These are phyloP conservation scores for Hecatera dysodea DNA, from an alignment of 2,888 invertebrate genomes.

Conservation along the genomic window DNA sequence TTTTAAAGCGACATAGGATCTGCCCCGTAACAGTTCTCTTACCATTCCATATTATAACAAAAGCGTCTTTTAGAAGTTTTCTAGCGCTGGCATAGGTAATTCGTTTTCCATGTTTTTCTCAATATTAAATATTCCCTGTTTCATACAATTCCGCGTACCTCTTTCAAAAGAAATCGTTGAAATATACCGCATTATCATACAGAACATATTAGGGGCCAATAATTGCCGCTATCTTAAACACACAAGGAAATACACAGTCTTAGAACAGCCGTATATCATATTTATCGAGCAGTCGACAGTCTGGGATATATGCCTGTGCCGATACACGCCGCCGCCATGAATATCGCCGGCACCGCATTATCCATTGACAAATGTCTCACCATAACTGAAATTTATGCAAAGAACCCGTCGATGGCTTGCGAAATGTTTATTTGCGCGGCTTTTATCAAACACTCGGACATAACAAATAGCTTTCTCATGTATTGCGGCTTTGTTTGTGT, in stretches of 20 bases:
- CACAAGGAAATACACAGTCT: constrained; percentile 56
- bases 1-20: too few species aligned
- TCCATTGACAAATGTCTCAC: constrained; percentile 76
- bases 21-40: too few species aligned
- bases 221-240: constrained; percentile 51
- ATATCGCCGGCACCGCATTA: constrained; percentile 70
- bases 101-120: constrained; percentile 1
- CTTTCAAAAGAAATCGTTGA: constrained; percentile 20
- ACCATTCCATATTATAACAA: background rate
- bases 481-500: constrained; percentile 38
- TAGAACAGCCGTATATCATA: constrained; percentile 58
- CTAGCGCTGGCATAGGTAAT: constrained; percentile 3
- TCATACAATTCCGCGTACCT: constrained; percentile 19
- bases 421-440: constrained; percentile 72
- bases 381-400: constrained; percentile 75
- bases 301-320: constrained; percentile 64
- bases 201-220: constrained; percentile 48
- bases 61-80: background rate
- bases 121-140: background rate
- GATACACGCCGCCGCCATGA: constrained; percentile 65
- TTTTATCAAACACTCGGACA: constrained; percentile 64
- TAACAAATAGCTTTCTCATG: constrained; percentile 63
- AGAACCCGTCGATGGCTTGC: constrained; percentile 65
- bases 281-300: constrained; percentile 63
- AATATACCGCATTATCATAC: constrained; percentile 42